phyloP scores from a whole-genome alignment of 2,888 invertebrate species.

The Spilarctia lutea region DNA sequence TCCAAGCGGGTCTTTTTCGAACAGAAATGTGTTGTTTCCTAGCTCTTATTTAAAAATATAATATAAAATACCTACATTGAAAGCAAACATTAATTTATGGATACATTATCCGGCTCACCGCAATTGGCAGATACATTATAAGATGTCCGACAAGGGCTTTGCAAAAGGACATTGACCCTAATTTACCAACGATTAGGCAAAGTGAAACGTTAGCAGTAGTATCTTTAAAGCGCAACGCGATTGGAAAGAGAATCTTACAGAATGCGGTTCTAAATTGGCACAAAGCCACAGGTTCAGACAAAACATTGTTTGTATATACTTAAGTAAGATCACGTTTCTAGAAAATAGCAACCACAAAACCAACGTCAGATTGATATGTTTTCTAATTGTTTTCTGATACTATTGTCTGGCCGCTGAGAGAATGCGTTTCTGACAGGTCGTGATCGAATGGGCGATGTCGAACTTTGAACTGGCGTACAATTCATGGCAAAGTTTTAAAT shows the following conservation, averaged over 20 bases:
- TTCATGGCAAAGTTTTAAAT: too few relatives aligned
- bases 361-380: constrained; percentile 3
- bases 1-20: not conserved
- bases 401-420: too few relatives aligned
- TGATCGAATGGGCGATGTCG: too few relatives aligned
- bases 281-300: constrained; percentile 19
- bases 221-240: constrained; percentile 3
- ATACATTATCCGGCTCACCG: not conserved
- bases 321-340: constrained; percentile 19
- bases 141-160: not conserved
- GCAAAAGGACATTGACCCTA: not conserved
- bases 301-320: constrained; percentile 16
- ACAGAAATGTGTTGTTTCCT: not conserved
- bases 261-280: constrained; percentile 14
- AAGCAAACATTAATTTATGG: not conserved
- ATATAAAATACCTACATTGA: not conserved
- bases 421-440: too few relatives aligned
- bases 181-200: not conserved
- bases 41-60: not conserved
- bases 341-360: constrained; percentile 17
- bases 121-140: not conserved
- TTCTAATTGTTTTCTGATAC: constrained; percentile 2
- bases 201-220: not conserved
- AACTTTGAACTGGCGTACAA: too few relatives aligned
- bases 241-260: constrained; percentile 16